phyloP scores from a whole-genome alignment of 2,888 invertebrate species.

The Caenorhabditis uteleia region DNA sequence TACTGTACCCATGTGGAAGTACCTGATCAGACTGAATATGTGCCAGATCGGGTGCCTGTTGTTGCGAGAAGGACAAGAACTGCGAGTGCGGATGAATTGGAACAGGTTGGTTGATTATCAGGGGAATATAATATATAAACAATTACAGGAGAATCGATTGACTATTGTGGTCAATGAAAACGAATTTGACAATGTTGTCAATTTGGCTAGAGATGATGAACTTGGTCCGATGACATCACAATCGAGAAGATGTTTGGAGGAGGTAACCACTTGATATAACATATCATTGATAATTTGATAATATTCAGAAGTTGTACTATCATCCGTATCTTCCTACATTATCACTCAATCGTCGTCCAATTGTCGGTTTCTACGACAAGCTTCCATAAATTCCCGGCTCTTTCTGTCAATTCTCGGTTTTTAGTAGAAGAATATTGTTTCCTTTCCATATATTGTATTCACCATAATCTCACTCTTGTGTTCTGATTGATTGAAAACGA shows the following conservation, averaged over 20 bases:
- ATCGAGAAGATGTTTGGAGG: conserved; percentile 11
- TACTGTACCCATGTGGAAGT: conserved; percentile 32
- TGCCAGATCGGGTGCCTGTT: too few species aligned
- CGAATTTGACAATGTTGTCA: conserved; percentile 20
- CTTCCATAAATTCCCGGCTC: conserved; percentile 11
- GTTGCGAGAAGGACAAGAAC: conserved; percentile 4
- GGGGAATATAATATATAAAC: conserved; percentile 7
- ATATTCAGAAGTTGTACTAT: conserved; percentile 27
- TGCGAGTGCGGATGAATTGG: background rate
- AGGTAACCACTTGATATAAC: conserved; percentile 5
- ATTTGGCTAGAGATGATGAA: conserved; percentile 16
- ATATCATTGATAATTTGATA: background rate
- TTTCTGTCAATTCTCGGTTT: background rate
- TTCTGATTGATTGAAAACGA: too few species aligned
- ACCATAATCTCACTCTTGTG: too few species aligned
- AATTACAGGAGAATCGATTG: conserved; percentile 11
- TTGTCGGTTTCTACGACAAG: conserved; percentile 35
- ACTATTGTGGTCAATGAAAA: conserved; percentile 16
- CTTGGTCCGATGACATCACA: background rate
- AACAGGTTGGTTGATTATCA: too few species aligned
- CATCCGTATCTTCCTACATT: conserved; percentile 28
- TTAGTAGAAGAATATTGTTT: too few species aligned
- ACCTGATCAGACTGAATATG: too few species aligned
- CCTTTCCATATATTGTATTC: too few species aligned
- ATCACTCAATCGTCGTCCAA: conserved; percentile 21